Base-by-base conservation (phyloP, 2,113 vertebrate genomes). In the Andinoacara biseriatus region DNA sequence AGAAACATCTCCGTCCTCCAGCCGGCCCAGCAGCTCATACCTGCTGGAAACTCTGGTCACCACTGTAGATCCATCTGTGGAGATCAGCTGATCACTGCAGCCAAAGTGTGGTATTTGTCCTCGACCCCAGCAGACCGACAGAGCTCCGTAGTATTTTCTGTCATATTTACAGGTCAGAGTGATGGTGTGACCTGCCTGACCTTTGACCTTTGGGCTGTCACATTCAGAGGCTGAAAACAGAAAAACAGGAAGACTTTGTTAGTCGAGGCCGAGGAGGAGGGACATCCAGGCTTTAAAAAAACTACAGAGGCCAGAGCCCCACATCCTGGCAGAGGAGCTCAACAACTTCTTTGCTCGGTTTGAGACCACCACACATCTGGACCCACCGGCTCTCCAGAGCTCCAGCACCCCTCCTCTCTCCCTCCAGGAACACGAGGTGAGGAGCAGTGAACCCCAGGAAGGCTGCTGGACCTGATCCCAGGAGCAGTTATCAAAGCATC, bases 141-240 rank as follows among this genome's bases (percentile, higher is more conserved):
- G 2, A 0, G 0, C 0, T 13, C 13, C 3, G 0, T 67, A 0
- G 0, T 0, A 0, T 0, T 10, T n/a, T 7, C n/a, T 7, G 58
- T 90, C 0, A 10, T 93, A 93, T 1, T 0, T 29, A 83, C 90
- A 92, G 4, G 22, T 0, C 61, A 93, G 81, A 58, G 74, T 90
- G 74, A 89, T 1, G 29, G 4, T 5, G 4, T 83, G 38, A 57
- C 89, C 89, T 0, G 3, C 1, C 1, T 0, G 7, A 43, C 65
- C 83, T 2, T 14, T 24, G 3, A 85, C 43, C 0, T 0, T 1
- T 0, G 0, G 10, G 58, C 5, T 0, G 20, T 11, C 20, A 4
- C 78, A 46, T 59, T 20, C 83, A 81, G 26, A 10, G 10, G 54
- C 92, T 92, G 89, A 1, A 10, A 38, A 81, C 49, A 87, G 10